Evolutionary conservation across 2,888 invertebrate genomes (phyloP).

Genomic region (Leptinotarsa juncta): DNA sequence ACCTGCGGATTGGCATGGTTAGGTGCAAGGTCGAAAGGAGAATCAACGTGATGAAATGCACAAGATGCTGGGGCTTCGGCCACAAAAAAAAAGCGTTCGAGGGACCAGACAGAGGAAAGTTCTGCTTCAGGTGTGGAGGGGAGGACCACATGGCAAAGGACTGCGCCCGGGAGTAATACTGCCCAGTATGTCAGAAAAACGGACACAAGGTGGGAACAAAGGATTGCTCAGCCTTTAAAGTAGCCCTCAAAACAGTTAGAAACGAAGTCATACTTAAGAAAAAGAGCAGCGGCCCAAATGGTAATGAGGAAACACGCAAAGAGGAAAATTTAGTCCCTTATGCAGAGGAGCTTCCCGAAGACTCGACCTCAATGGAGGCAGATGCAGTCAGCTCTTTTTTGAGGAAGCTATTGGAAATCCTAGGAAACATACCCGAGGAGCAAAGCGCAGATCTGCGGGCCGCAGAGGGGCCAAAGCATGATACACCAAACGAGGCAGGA

Average conservation of each 20-base stretch:
- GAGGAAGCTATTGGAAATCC: no score
- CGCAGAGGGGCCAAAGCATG: background rate
- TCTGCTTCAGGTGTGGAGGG: slow-evolving; percentile 22
- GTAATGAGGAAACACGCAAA: background rate
- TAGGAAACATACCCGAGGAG: no score
- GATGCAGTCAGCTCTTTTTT: no score
- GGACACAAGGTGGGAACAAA: slow-evolving; percentile 25
- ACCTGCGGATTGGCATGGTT: slow-evolving; percentile 5
- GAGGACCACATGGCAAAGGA: slow-evolving; percentile 5
- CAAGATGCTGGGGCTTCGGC: slow-evolving; percentile 26
- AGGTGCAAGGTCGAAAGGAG: slow-evolving; percentile 20
- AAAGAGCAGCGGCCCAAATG: background rate
- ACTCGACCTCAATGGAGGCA: no score
- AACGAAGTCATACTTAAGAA: background rate
- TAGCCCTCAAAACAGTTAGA: slow-evolving; percentile 18
- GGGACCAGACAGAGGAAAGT: slow-evolving; percentile 8
- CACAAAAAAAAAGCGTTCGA: slow-evolving; percentile 19
- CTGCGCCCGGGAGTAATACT: slow-evolving; percentile 13
- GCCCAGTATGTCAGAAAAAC: slow-evolving; percentile 9
- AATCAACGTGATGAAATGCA: slow-evolving; percentile 9
- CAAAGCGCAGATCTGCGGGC: no score
- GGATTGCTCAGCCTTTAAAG: slow-evolving; percentile 21
- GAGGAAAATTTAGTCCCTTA: no score
- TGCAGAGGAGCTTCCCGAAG: no score
- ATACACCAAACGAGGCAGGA: background rate